Evolutionary conservation across 1,140 invertebrate species (phyloP).

Genomic region (Ectropis grisescens): DNA sequence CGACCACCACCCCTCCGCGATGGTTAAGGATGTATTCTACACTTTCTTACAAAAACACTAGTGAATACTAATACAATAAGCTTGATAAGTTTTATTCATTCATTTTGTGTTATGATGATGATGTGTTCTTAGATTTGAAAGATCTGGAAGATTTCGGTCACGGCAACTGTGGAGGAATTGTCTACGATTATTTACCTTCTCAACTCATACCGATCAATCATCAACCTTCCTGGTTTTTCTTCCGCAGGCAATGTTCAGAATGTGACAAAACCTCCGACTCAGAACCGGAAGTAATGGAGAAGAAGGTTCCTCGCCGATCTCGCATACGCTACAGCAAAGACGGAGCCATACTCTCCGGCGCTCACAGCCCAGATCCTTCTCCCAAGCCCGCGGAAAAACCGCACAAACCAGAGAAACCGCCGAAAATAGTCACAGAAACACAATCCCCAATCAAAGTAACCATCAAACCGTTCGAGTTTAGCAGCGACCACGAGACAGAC

Average conservation of each 20-base stretch:
- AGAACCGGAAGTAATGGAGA: constrained; percentile 79
- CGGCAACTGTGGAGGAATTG: too few relatives aligned
- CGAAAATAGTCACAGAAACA: constrained; percentile 28
- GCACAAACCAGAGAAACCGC: constrained; percentile 32
- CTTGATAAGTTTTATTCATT: too few relatives aligned
- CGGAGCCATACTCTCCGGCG: constrained; percentile 58
- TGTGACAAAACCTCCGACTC: constrained; percentile 89
- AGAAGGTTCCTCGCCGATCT: constrained; percentile 82
- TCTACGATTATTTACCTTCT: too few relatives aligned
- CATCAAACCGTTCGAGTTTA: constrained; percentile 72
- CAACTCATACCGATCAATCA: too few relatives aligned
- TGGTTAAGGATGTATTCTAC: too few relatives aligned
- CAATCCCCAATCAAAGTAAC: constrained; percentile 71
- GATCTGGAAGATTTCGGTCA: too few relatives aligned
- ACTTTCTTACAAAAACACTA: too few relatives aligned
- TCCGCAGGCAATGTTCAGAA: constrained; percentile 86
- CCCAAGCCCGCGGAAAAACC: constrained; percentile 30
- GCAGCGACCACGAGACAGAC: constrained; percentile 33
- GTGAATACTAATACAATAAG: too few relatives aligned
- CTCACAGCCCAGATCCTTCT: constrained; percentile 39
- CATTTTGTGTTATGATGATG: too few relatives aligned
- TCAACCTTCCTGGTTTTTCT: too few relatives aligned
- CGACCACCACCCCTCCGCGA: too few relatives aligned
- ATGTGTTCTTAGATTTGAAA: too few relatives aligned
- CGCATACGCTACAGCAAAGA: constrained; percentile 82